phyloP scores from a whole-genome alignment of 2,888 invertebrate genomes.

The Alcis repandata region DNA sequence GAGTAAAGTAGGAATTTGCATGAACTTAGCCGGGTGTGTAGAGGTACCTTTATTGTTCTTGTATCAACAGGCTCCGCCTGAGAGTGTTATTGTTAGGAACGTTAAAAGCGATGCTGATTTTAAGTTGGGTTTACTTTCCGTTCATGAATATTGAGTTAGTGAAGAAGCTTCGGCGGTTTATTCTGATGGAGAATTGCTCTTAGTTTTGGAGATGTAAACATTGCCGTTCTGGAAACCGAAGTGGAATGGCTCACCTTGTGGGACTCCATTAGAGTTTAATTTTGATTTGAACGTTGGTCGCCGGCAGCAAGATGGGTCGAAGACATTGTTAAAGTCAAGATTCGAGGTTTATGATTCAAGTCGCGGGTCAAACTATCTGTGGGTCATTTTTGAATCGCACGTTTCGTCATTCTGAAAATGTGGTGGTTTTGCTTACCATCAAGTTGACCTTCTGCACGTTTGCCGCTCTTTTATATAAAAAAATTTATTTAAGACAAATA shows the following conservation, averaged over 20 bases:
- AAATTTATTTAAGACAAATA: no score
- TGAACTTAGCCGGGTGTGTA: constrained; percentile 61
- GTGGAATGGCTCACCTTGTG: background rate
- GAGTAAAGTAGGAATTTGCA: constrained; percentile 70
- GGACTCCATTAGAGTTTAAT: no score
- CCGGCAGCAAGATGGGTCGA: no score
- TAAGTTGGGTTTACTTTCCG: constrained; percentile 41
- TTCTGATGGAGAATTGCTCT: constrained; percentile 8
- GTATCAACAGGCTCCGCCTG: constrained; percentile 41
- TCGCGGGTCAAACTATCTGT: no score
- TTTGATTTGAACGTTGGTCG: no score
- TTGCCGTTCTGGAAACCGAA: background rate
- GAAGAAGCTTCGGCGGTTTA: constrained; percentile 18
- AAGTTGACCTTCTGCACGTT: no score
- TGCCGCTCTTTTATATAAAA: no score
- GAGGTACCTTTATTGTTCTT: constrained; percentile 43
- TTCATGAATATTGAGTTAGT: constrained; percentile 39
- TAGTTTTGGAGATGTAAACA: constrained; percentile 10
- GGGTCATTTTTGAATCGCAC: no score
- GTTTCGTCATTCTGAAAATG: no score
- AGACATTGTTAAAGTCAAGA: no score
- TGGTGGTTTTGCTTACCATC: no score
- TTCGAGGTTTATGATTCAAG: no score
- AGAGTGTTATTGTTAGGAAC: constrained; percentile 42
- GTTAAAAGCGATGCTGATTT: constrained; percentile 45